Evolutionary conservation across 2,797 vertebrate species (phyloP).

Genomic region (Enteromius unitaeniatus): DNA sequence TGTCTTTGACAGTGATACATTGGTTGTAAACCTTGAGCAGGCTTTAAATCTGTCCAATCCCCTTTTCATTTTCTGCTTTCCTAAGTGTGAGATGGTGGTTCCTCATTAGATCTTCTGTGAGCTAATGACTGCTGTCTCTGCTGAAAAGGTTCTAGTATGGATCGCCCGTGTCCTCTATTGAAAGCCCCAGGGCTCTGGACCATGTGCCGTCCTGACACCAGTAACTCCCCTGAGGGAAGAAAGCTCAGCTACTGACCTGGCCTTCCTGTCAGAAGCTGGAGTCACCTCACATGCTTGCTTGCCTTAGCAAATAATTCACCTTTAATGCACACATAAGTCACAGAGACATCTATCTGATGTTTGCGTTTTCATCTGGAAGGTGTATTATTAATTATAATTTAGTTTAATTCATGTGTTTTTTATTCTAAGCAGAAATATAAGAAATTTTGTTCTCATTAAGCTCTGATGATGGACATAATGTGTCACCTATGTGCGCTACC

Average conservation of each 20-base stretch:
- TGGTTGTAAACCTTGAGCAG: slow-evolving; percentile 1
- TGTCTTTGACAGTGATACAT: slow-evolving; percentile 30
- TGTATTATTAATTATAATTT: background rate
- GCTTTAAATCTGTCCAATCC: slow-evolving; percentile 7
- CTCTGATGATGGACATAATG: slow-evolving; percentile 11
- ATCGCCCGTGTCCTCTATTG: slow-evolving; percentile 48
- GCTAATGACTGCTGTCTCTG: slow-evolving; percentile 41
- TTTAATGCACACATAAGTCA: background rate
- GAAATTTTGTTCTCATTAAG: slow-evolving; percentile 5
- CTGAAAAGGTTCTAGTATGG: slow-evolving; percentile 51
- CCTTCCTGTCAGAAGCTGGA: slow-evolving; percentile 15
- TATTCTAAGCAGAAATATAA: background rate
- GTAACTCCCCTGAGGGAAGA: slow-evolving; percentile 38
- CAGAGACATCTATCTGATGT: background rate
- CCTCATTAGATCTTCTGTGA: slow-evolving; percentile 44
- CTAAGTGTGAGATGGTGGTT: slow-evolving; percentile 24
- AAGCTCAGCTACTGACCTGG: slow-evolving; percentile 7
- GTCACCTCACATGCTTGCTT: slow-evolving; percentile 8
- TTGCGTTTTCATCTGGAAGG: background rate
- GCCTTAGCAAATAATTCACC: slow-evolving; percentile 30
- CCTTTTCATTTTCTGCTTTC: slow-evolving; percentile 54
- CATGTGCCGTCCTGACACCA: slow-evolving; percentile 41
- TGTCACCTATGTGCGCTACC: background rate
- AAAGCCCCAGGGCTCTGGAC: slow-evolving; percentile 44
- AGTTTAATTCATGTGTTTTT: background rate